phyloP scores from a whole-genome alignment of 2,113 vertebrate species.

The Protobothrops mucrosquamatus region DNA sequence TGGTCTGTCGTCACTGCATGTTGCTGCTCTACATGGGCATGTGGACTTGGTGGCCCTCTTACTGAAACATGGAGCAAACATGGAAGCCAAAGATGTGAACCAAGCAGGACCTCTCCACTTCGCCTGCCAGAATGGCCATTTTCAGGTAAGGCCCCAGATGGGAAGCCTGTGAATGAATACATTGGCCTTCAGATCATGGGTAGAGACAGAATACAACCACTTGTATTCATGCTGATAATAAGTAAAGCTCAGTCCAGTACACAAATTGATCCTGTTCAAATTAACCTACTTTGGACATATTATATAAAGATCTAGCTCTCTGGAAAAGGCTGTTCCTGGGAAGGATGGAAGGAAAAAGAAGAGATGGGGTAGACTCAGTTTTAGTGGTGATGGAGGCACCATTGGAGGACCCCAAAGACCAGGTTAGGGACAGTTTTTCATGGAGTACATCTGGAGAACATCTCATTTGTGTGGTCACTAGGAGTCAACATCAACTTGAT shows the following conservation, averaged over 20 bases:
- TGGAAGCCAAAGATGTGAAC: constrained; percentile 72
- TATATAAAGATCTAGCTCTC: not conserved
- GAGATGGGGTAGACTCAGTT: not conserved
- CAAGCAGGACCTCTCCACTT: constrained; percentile 86
- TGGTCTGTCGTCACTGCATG: constrained; percentile 80
- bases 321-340: not conserved
- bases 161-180: not conserved
- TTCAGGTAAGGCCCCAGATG: constrained; percentile 71
- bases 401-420: not conserved
- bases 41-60: constrained; percentile 72
- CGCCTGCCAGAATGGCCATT: constrained; percentile 86
- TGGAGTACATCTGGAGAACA: not conserved
- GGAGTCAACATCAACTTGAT: not conserved
- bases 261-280: not conserved
- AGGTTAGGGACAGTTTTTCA: not conserved
- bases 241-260: not conserved
- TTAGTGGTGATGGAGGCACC: not conserved
- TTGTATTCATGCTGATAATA: not conserved
- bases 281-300: not conserved
- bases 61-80: constrained; percentile 77
- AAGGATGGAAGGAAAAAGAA: not conserved
- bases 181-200: not conserved
- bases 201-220: not conserved
- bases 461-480: not conserved
- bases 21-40: constrained; percentile 85